These are phyloP conservation scores for Crypturellus undulatus DNA, from an alignment of 2,113 vertebrate species.

Conservation along the genomic window DNA sequence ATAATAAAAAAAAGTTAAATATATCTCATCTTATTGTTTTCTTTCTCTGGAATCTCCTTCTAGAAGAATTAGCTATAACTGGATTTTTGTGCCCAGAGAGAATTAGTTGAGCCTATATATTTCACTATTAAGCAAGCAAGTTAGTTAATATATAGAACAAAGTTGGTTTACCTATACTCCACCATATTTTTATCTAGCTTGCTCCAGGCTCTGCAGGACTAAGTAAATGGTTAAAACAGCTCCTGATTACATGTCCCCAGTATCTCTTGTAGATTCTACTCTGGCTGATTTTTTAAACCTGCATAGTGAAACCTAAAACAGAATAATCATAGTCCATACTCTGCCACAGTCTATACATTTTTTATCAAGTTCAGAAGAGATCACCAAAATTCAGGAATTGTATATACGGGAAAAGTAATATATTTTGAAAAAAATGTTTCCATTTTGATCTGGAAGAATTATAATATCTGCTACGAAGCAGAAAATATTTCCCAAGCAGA, in stretches of 20 bases:
- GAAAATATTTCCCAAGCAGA: neutral
- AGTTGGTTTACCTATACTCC: neutral
- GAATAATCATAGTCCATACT: neutral
- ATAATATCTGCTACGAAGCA: neutral
- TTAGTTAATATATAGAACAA: neutral
- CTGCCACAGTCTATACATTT: neutral
- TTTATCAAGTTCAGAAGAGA: neutral
- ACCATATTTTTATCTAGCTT: neutral
- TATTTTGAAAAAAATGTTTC: neutral
- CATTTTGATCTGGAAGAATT: neutral
- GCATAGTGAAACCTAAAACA: neutral
- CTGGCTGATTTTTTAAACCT: neutral
- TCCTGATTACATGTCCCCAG: neutral
- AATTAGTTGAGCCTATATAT: neutral
- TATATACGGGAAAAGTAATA: neutral
- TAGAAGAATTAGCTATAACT: neutral
- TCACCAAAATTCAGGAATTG: neutral
- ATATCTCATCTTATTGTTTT: neutral
- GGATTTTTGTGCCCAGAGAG: neutral
- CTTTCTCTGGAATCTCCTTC: neutral
- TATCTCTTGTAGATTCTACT: neutral
- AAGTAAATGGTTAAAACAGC: neutral
- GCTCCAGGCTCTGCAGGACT: neutral
- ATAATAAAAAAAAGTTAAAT: neutral
- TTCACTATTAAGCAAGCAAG: neutral